Evolutionary conservation across 2,797 vertebrate species (phyloP).

Genomic region (Sternarchorhynchus goeldii): DNA sequence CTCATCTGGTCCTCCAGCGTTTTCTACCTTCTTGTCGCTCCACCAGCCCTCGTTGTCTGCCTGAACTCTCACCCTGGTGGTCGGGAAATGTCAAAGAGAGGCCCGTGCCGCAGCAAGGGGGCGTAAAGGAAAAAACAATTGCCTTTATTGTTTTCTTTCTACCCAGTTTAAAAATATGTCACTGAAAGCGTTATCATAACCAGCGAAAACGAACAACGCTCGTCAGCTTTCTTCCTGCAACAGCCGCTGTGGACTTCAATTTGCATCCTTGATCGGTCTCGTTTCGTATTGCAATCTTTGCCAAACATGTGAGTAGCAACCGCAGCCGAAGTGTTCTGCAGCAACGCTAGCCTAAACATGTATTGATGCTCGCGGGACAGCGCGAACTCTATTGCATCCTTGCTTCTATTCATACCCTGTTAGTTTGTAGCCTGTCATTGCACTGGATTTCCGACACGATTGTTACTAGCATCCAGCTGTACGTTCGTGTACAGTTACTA

Average conservation of each 20-base stretch:
- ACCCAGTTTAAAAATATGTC: constrained; percentile 60
- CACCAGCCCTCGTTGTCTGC: constrained; percentile 78
- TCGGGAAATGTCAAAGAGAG: constrained; percentile 83
- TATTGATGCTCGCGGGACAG: constrained; percentile 37
- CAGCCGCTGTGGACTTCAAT: constrained; percentile 59
- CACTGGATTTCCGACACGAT: constrained; percentile 33
- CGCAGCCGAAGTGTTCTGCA: constrained; percentile 66
- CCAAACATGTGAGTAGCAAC: constrained; percentile 83
- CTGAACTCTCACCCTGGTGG: constrained; percentile 83
- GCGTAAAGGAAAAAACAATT: constrained; percentile 68
- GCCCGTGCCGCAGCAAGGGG: constrained; percentile 83
- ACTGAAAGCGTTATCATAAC: constrained; percentile 63
- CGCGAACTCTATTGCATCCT: constrained; percentile 24
- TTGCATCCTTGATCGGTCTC: constrained; percentile 64
- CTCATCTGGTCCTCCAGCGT: constrained; percentile 79
- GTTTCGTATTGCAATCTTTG: constrained; percentile 68
- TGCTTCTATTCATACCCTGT: constrained; percentile 34
- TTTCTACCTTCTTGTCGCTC: constrained; percentile 78
- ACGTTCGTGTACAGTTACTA: constrained; percentile 22
- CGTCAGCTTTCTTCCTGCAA: constrained; percentile 51
- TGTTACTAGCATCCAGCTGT: constrained; percentile 58
- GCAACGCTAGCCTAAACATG: constrained; percentile 41
- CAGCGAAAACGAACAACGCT: constrained; percentile 46
- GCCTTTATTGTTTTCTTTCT: constrained; percentile 65
- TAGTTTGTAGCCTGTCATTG: constrained; percentile 35